Evolutionary conservation across 2,113 vertebrate species (phyloP), one percentile per base, ranked within the genome.

Genomic region (Cyrtonyx montezumae): DNA sequence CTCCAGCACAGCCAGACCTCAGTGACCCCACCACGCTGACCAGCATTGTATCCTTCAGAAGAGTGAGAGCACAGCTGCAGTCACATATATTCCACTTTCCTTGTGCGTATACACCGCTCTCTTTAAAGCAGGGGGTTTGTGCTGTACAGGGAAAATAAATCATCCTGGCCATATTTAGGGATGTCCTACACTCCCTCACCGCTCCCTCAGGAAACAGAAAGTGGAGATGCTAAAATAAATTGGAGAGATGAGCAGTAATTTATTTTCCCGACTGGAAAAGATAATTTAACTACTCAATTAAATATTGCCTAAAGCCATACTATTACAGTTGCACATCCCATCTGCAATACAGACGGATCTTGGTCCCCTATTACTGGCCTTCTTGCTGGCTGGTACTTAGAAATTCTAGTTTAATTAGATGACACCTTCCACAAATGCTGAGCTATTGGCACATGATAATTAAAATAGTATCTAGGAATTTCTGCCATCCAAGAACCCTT

Each of bases 221-320:
- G 32, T 87, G 51, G 84, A 95, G 55, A 79, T 91, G 67, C 75
- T 79, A 85, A 95, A 92, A 91, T 91, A 95, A 94, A 95, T 95
- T 76, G 84, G 45, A 87, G 90, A 94, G 91, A 95, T 92, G 91
- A 96, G 63, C 93, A 91, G 84, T 92, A 96, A 95, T 95, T 96
- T 92, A 95, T 95, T 95, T 95, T 90, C 80, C 93, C 6, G 14
- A 83, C 93, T 93, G 86, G 86, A 87, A 93, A 91, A 96, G 80
- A 96, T 92, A 96, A 91, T 94, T 96, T 95, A 94, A 95, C 94
- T 90, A 92, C 92, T 95, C 92, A 96, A 96, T 94, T 96, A 96
- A 96, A 96, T 82, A 95, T 76, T 84, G 94, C 92, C 95, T 69
- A 61, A 74, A 95, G 95, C 89, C 74, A 79, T 75, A 87, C 88